Evolutionary conservation across 2,113 vertebrate species (phyloP), one percentile per base, ranked within the genome.

Genomic region (Ptilonorhynchus violaceus): DNA sequence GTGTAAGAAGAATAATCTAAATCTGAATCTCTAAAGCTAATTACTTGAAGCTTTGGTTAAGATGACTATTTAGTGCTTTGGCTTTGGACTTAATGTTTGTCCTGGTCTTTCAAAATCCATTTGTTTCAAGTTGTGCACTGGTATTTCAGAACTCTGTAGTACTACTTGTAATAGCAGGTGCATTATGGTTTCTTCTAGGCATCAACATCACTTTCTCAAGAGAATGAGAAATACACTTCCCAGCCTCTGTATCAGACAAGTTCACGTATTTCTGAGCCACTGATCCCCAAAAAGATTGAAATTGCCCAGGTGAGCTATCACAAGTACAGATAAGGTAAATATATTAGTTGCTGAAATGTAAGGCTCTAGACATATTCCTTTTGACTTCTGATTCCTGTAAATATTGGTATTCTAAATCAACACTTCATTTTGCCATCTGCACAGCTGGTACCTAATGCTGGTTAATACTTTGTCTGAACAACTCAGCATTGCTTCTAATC

Each of bases 191-290:
- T 60, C 67, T 94, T 92, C 37, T 86, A 97, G 96, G 88, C 56
- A 85, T 58, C 94, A 66, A 42, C 77, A 86, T 75, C 93, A 0
- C 69, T 94, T 95, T 59, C 89, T 92, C 96, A 97, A 92, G 97
- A 98, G 23, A 90, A 85, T 35, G 97, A 98, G 68, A 93, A 69
- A 69, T 98, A 97, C 42, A 47, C 95, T 77, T 98, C 98, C 56
- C 94, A 92, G 11, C 95, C 98, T 5, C 92, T 98, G 16, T 99
- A 97, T 96, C 92, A 89, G 95, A 79, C 88, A 58, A 97, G 55
- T 52, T 83, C 93, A 37, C 37, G 27, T 59, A 87, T 95, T 83
- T 93, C 93, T 89, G 96, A 97, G 80, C 90, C 94, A 37, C 68
- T 96, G 70, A 89, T 97, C 47, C 41, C 92, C 25, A 91, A 98